Evolutionary conservation across 1,140 invertebrate genomes (phyloP).

Genomic region (Pomacea maculata): DNA sequence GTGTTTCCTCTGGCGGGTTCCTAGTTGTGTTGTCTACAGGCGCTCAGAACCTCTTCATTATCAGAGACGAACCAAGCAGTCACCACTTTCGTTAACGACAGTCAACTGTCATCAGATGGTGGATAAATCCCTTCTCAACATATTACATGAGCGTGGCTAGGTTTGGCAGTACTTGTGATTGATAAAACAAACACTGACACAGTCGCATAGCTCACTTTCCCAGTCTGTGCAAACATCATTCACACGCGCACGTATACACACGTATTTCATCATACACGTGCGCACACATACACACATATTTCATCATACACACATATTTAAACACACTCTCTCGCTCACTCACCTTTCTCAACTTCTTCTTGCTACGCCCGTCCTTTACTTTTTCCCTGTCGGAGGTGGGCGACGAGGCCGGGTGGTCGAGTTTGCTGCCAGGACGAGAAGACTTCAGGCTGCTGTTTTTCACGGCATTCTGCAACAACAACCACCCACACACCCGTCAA

Average conservation of each 20-base stretch:
- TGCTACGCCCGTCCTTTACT: neutral
- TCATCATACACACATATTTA: neutral
- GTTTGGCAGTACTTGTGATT: too few species aligned
- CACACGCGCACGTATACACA: neutral
- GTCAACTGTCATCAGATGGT: too few species aligned
- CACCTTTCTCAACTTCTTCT: constrained; percentile 4
- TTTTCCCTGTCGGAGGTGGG: neutral
- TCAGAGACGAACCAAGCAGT: too few species aligned
- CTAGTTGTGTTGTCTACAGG: too few species aligned
- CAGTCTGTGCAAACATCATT: too few species aligned
- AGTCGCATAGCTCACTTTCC: too few species aligned
- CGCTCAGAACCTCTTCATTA: too few species aligned
- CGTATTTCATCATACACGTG: neutral
- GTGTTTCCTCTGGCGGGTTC: too few species aligned
- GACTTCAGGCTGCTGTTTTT: neutral
- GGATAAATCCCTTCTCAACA: too few species aligned
- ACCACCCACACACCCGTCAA: neutral
- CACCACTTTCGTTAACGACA: too few species aligned
- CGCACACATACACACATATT: neutral
- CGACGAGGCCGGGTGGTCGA: neutral
- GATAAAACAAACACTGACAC: too few species aligned
- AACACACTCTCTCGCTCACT: neutral
- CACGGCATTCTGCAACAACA: neutral
- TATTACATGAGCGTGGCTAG: too few species aligned
- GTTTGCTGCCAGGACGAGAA: neutral